Conservation (phyloP, 2,888 invertebrate genomes). For the Zygogramma bicolorata region DNA sequence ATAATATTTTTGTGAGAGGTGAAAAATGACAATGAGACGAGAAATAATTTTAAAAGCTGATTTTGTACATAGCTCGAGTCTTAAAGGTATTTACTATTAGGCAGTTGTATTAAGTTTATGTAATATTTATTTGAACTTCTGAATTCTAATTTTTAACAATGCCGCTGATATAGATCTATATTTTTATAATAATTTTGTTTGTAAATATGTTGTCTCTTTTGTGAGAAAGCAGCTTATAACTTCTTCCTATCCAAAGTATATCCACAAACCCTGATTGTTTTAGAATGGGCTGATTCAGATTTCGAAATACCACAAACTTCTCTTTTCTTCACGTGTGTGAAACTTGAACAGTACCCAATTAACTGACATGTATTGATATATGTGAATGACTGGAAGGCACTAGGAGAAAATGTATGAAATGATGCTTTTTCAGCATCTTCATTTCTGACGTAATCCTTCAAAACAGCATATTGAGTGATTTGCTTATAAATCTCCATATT, state of each 20-base stretch:
- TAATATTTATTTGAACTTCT: slow-evolving; percentile 3
- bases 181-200: slow-evolving; percentile 10
- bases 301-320: background rate
- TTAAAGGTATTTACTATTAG: background rate
- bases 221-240: background rate
- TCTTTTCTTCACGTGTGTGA: background rate
- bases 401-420: background rate
- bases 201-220: slow-evolving; percentile 1
- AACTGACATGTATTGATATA: background rate
- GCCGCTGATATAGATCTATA: background rate
- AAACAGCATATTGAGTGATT: too few relatives aligned
- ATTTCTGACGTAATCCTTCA: background rate
- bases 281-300: background rate
- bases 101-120: background rate
- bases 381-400: background rate
- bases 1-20: slow-evolving; percentile 1
- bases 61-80: slow-evolving; percentile 20
- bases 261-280: background rate
- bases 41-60: background rate
- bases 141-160: background rate
- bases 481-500: too few relatives aligned
- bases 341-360: background rate
- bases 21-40: slow-evolving; percentile 17
- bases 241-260: background rate
- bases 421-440: background rate